A percentile compares a stretch with the other conserved stretches of the same genome.
Evolutionary conservation across 2,797 vertebrate species (phyloP).

Genomic region (Lepilemur ruficaudatus): DNA sequence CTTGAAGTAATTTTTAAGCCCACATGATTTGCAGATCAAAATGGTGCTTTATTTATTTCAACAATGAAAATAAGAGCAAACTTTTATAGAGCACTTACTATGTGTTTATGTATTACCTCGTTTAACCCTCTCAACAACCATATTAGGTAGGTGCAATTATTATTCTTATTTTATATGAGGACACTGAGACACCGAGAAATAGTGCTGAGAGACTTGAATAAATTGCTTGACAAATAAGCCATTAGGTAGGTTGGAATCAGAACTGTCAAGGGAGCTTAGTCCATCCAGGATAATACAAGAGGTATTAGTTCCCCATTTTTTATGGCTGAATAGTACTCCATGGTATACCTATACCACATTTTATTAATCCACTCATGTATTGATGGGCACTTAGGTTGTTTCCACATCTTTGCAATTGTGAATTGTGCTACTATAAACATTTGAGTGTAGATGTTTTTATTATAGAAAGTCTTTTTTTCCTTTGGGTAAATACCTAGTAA

Average conservation of each 20-base stretch:
- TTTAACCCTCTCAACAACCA: background rate
- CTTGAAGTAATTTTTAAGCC: background rate
- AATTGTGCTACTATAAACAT: too few relatives aligned
- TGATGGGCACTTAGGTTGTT: too few relatives aligned
- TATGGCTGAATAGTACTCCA: too few relatives aligned
- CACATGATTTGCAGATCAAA: background rate
- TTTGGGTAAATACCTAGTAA: too few relatives aligned
- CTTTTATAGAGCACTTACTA: background rate
- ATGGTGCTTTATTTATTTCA: conserved; percentile 8
- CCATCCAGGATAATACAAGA: too few relatives aligned
- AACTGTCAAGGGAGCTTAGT: background rate
- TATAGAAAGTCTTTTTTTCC: too few relatives aligned
- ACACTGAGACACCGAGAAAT: background rate
- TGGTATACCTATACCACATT: too few relatives aligned
- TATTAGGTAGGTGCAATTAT: background rate
- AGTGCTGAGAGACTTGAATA: background rate
- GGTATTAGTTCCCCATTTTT: too few relatives aligned
- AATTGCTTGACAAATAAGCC: background rate
- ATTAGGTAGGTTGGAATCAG: background rate
- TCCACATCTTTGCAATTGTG: too few relatives aligned
- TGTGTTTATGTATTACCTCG: background rate
- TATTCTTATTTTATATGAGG: background rate
- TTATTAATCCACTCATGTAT: too few relatives aligned
- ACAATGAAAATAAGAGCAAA: background rate
- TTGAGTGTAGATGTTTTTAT: too few relatives aligned